Percentiles rank a stretch among this genome's conserved stretches.
Conservation (phyloP, 1,140 invertebrate species). For the Hesperophylax magnus region DNA sequence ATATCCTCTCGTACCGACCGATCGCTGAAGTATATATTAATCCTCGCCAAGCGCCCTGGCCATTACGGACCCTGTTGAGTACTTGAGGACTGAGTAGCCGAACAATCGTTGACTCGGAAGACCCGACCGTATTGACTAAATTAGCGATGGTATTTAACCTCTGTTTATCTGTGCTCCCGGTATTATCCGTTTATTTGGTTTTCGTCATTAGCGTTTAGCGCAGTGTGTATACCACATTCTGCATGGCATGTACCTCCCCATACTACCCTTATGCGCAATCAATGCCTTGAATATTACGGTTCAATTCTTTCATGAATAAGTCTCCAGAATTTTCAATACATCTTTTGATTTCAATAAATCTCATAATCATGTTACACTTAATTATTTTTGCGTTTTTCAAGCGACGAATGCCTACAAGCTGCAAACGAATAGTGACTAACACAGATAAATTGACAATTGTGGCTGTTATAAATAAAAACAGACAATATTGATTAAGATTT, state of each 20-base stretch:
- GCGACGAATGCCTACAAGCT: too few relatives aligned
- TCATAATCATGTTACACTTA: too few relatives aligned
- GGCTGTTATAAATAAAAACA: too few relatives aligned
- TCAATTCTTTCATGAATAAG: neutral
- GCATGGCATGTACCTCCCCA: neutral
- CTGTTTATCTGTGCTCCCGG: too few relatives aligned
- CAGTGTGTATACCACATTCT: neutral
- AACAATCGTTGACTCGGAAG: neutral
- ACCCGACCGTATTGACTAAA: conserved; percentile 6
- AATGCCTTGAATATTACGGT: too few relatives aligned
- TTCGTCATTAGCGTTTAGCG: too few relatives aligned
- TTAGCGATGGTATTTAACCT: neutral
- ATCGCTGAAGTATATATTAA: conserved; percentile 15
- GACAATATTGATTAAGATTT: too few relatives aligned
- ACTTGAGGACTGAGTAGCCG: neutral
- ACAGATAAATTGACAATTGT: too few relatives aligned
- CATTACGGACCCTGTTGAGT: conserved; percentile 5
- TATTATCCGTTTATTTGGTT: too few relatives aligned
- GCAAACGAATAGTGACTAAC: too few relatives aligned
- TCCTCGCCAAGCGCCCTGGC: neutral
- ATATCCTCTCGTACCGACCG: conserved; percentile 1
- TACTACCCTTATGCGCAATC: too few relatives aligned
- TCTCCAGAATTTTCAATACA: neutral
- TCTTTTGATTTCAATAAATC: neutral
- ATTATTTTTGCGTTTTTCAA: too few relatives aligned